Evolutionary conservation across 2,797 vertebrate species (phyloP).

Genomic region (Chelidonichthys spinosus): DNA sequence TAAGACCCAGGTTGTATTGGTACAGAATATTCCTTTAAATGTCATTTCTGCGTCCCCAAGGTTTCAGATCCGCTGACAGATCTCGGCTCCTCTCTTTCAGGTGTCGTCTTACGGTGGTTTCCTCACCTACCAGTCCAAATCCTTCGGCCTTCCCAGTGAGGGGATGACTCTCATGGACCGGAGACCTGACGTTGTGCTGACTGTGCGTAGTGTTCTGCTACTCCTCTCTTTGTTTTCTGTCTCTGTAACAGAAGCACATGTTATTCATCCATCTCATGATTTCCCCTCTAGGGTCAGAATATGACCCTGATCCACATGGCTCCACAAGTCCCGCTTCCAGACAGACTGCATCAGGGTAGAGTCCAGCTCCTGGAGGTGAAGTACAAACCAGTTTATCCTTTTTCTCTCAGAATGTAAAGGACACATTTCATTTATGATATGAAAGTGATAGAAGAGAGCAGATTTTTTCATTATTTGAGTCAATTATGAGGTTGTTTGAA

Average conservation of each 20-base stretch:
- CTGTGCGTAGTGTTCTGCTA: slow-evolving; percentile 77
- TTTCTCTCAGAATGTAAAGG: background rate
- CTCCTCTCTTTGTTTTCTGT: background rate
- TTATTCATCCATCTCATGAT: slow-evolving; percentile 20
- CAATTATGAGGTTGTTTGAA: background rate
- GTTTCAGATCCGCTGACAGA: slow-evolving; percentile 17
- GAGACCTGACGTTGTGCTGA: slow-evolving; percentile 87
- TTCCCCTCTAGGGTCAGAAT: slow-evolving; percentile 79
- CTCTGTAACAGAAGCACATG: background rate
- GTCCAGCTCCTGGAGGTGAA: slow-evolving; percentile 92
- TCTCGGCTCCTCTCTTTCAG: slow-evolving; percentile 71
- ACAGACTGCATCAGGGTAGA: slow-evolving; percentile 87
- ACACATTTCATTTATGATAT: background rate
- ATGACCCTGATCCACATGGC: slow-evolving; percentile 87
- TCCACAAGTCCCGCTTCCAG: slow-evolving; percentile 85
- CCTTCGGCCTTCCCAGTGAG: slow-evolving; percentile 93
- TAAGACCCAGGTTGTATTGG: background rate
- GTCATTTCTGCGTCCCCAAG: background rate
- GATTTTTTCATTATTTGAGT: background rate
- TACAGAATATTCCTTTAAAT: background rate
- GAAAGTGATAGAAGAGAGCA: background rate
- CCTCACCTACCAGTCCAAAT: slow-evolving; percentile 93
- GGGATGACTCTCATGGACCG: slow-evolving; percentile 90
- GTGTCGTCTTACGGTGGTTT: slow-evolving; percentile 94
- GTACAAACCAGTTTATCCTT: background rate